Evolutionary conservation across 2,113 vertebrate genomes (phyloP).

Genomic region (Syngnathoides biaculeatus): DNA sequence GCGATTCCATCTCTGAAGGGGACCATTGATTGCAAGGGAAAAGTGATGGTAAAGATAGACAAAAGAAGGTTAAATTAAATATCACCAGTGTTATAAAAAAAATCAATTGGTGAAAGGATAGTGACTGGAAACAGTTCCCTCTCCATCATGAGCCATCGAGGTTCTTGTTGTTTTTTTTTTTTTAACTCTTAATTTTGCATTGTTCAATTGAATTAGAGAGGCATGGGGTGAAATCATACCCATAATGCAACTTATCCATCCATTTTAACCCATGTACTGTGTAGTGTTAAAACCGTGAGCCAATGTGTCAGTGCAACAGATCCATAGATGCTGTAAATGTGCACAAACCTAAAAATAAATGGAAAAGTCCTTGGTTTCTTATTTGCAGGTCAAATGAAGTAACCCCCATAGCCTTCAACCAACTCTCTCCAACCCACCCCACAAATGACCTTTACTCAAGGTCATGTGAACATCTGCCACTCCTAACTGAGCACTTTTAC

Average conservation of each 20-base stretch:
- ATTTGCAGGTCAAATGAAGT: background rate
- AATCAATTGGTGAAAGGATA: too few species aligned
- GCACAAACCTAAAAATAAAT: background rate
- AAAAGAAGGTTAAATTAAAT: background rate
- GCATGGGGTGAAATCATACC: background rate
- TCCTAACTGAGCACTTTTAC: slow-evolving; percentile 22
- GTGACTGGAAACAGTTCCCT: background rate
- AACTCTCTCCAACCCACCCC: background rate
- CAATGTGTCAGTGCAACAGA: background rate
- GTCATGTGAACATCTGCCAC: slow-evolving; percentile 47
- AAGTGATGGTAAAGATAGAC: background rate
- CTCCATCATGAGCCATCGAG: background rate
- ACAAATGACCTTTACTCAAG: slow-evolving; percentile 61
- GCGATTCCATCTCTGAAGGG: background rate
- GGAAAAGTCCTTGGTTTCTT: background rate
- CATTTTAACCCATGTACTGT: background rate
- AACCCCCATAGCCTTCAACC: background rate
- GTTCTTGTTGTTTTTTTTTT: background rate
- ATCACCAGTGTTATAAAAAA: background rate
- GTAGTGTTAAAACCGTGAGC: background rate
- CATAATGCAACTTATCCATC: background rate
- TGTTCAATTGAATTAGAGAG: background rate
- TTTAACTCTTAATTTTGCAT: background rate
- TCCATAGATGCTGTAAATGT: background rate
- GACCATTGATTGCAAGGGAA: background rate